Evolutionary conservation across 2,888 invertebrate species (phyloP), one percentile per base, ranked within the genome.

Genomic region (Lithophane leautieri): DNA sequence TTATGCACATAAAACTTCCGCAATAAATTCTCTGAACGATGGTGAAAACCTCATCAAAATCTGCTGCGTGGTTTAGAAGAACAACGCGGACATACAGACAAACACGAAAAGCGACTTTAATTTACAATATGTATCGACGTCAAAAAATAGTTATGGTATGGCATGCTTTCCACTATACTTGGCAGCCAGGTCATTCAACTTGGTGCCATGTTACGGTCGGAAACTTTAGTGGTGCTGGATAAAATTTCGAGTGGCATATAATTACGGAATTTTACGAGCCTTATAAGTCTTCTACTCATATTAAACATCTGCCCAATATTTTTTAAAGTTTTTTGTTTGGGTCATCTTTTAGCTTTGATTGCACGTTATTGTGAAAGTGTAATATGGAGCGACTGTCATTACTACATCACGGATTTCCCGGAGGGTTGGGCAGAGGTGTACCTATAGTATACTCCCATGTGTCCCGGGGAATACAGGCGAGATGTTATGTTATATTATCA

Each of bases 111-210:
- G 34, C 34, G 34, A 34, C 34, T 34, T 6, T 34, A 34, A 34
- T 34, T 34, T 34, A 34, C 34, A 34, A 34, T 65, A 16, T 25
- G 16, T 22, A 22, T 25, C 28, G 7, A 11, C 7, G 14, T 50
- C 11, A 16, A 22, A 40, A 44, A 47, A 19, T 28, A 22, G 42
- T 1, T n/a, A 47, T n/a, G 42, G 56, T 8, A 40, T 28, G 28
- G 14, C 25, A 25, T 14, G n/a, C 9, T 73, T 58, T 47, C 4
- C 28, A 19, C 16, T 22, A 16, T 54, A 61, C 40, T 80, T 66
- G 40, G 25, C 22, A 74, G 54, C 19, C 19, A 34, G 78, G 61
- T 66, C 75, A 44, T 74, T 78, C 28, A 80, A 42, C 78, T 79
- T 40, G 34, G 52, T 63, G 72, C 44, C n/a, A 4, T 56, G 25